Conservation (phyloP, 2,888 invertebrate genomes). For the Girardia tigrina region DNA sequence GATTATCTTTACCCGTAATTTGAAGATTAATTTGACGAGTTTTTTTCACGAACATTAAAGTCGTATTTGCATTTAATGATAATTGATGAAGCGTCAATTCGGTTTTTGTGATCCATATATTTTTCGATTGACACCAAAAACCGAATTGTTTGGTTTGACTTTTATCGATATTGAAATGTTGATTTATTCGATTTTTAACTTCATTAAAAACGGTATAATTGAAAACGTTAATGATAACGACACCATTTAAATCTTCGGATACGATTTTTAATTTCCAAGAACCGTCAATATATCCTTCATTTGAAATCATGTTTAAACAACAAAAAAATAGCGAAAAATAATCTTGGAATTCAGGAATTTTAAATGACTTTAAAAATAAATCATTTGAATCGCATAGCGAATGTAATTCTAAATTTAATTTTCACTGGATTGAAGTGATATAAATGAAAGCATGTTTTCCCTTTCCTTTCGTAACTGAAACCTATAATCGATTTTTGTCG, state of each 20-base stretch:
- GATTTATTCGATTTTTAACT: background rate
- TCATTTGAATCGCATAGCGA: background rate
- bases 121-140: background rate
- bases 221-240: background rate
- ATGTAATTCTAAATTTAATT: background rate
- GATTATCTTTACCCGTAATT: background rate
- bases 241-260: conserved; percentile 4
- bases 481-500: background rate
- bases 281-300: background rate
- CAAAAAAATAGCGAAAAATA: too few relatives aligned
- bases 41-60: background rate
- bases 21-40: background rate
- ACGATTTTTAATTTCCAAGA: background rate
- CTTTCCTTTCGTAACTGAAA: background rate
- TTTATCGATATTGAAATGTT: background rate
- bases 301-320: background rate
- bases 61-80: background rate
- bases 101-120: background rate
- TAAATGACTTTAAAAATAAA: background rate
- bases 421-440: background rate
- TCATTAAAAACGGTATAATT: background rate
- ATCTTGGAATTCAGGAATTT: too few relatives aligned
- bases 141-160: background rate
- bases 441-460: background rate
- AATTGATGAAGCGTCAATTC: conserved; percentile 20